Conservation (phyloP, 2,888 invertebrate species). For the Drosophila emarginata region DNA sequence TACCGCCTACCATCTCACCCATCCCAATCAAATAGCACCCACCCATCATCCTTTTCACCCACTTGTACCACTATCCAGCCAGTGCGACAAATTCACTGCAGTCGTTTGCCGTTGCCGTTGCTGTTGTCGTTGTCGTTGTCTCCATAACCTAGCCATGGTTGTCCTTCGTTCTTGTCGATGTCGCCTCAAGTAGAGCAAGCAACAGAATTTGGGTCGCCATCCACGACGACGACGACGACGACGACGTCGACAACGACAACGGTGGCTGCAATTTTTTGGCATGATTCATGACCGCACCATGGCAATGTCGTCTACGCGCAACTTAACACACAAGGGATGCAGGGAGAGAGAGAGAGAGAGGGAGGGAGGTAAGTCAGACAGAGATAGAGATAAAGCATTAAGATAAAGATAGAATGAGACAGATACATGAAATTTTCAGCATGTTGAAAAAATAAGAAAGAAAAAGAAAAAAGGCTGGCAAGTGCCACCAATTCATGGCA, state of each 20-base stretch:
- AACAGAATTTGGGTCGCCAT: slow-evolving; percentile 65
- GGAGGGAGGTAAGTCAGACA: background rate
- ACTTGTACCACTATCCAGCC: slow-evolving; percentile 39
- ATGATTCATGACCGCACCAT: slow-evolving; percentile 69
- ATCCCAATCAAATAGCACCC: slow-evolving; percentile 3
- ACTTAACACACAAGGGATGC: slow-evolving; percentile 51
- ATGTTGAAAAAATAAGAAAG: background rate
- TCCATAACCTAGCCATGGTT: slow-evolving; percentile 49
- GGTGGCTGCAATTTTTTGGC: slow-evolving; percentile 65
- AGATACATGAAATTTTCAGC: slow-evolving; percentile 9
- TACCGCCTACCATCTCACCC: background rate
- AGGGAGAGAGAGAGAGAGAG: background rate
- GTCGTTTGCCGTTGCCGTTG: slow-evolving; percentile 40
- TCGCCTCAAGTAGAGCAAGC: slow-evolving; percentile 52
- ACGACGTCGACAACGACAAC: slow-evolving; percentile 52
- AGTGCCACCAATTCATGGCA: slow-evolving; percentile 23
- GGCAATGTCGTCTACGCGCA: slow-evolving; percentile 52
- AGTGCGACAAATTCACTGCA: slow-evolving; percentile 67
- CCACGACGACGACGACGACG: slow-evolving; percentile 63
- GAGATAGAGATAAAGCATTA: background rate
- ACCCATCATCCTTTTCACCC: slow-evolving; percentile 23
- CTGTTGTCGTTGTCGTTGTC: slow-evolving; percentile 36
- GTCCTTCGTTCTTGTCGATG: slow-evolving; percentile 26
- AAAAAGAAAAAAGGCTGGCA: background rate
- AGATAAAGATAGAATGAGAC: slow-evolving; percentile 6